Base-by-base conservation (phyloP, 2,888 invertebrate genomes). In the Pyrocoelia pectoralis region DNA sequence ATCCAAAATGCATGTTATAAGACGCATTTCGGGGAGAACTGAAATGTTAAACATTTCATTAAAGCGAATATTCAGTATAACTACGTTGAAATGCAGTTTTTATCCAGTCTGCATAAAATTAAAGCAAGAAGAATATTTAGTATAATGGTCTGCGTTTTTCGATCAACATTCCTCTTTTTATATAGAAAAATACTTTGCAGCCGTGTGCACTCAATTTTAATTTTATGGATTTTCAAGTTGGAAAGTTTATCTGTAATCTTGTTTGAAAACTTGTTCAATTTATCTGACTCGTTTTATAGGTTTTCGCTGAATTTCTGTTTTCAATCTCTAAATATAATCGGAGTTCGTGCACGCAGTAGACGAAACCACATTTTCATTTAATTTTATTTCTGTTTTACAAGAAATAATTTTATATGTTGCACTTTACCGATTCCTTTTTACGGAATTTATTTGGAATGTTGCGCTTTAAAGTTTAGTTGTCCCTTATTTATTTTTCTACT, bases 241-340 rank as follows among this genome's bases (percentile, higher is more conserved):
- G 56, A 56, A 56, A 55, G 52, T 61, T 61, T 61, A 61, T 61
- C 61, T 56, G 61, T 53, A 60, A 65, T 60, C 59, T 61, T 65
- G 49, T 60, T 65, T 61, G 51, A 59, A 64, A 65, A 65, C 55
- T 56, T 65, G 55, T 60, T 56, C 53, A 57, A 65, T 61, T 61
- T 65, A 58, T 57, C 57, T 58, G 54, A 51, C 58, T 58, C 54
- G 65, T 55, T 61, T 65, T 65, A 61, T 58, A 57, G 54, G 57
- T 57, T 65, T 65, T 57, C 58, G 56, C 38, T 52, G 59, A 59
- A 61, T 65, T 65, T 65, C 48, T 60, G 53, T 60, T 65, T 65
- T 56, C 65, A 65, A 65, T 65, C 65, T 65, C 56, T 60, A 59
- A 64, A 64, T 64, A 59, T 64, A 59, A 64, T 64, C 59, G 54